A percentile compares a stretch with the other conserved stretches of the same genome.
Conservation (phyloP, 2,797 vertebrate species). For the Hemitrygon akajei region DNA sequence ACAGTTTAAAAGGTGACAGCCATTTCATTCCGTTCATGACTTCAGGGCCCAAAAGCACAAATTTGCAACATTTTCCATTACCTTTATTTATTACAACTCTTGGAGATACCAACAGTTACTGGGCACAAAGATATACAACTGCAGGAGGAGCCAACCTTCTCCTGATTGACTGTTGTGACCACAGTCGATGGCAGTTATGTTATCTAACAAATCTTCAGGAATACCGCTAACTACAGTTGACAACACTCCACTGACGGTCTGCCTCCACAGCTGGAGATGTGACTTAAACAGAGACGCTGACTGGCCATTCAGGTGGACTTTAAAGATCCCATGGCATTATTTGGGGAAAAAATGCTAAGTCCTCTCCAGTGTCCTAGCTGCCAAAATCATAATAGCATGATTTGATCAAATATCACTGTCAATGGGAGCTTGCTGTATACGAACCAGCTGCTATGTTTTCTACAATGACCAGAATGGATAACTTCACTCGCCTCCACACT, state of each 20-base stretch:
- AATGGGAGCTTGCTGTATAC: not conserved
- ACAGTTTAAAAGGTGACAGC: not conserved
- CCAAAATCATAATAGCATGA: not conserved
- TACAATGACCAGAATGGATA: not conserved
- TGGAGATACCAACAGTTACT: not conserved
- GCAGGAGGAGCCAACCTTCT: not conserved
- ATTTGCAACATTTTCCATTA: not conserved
- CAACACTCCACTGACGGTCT: not conserved
- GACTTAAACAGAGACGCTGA: not conserved
- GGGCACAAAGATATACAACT: not conserved
- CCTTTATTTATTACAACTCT: not conserved
- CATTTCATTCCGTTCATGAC: not conserved
- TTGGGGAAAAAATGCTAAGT: not conserved
- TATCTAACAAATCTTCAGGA: not conserved
- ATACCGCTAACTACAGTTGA: not conserved
- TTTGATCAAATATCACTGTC: not conserved
- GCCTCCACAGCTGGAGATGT: not conserved
- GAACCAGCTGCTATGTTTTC: not conserved
- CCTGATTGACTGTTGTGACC: not conserved
- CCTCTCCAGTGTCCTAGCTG: not conserved
- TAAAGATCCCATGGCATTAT: not conserved
- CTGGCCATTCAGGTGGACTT: not conserved
- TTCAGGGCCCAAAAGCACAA: not conserved
- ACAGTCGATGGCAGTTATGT: not conserved
- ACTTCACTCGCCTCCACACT: too few species aligned